Base-by-base conservation (phyloP, 2,888 invertebrate genomes). In the Drosophila monieri region DNA sequence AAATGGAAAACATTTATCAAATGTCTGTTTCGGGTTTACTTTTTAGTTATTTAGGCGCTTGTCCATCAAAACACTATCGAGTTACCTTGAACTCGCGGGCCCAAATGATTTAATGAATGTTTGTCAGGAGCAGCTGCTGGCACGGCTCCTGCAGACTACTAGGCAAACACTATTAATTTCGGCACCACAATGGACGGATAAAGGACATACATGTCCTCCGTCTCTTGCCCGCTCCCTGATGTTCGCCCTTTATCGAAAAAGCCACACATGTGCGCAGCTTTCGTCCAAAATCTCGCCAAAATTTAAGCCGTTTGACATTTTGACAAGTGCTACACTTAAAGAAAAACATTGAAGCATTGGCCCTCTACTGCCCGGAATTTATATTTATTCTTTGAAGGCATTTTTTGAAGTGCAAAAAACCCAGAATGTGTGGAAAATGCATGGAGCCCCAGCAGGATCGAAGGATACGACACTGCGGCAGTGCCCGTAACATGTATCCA, bases 71-170 rank as follows among this genome's bases (percentile, higher is more conserved):
- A 23, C 27, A 27, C 15, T 46, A 65, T 53, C 23, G 25, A 39
- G 18, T 30, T 35, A 64, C 53, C 64, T 53, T 39, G 14, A 53
- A 39, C 53, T 66, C 23, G 14, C 12, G 14, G 14, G 30, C 47
- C 1, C 73, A 72, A 73, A 74, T 83, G 83, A 85, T 85, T 83
- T 77, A 84, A 84, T 77, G 85, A 85, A 76, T 76, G 83, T 80
- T 85, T 84, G 83, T 83, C 83, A 83, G 61, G 47, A 72, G 73
- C 83, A 85, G 71, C 73, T 71, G 76, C 47, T 52, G 56, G 21
- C 48, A 49, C 30, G 18, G 39, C 18, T 54, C 25, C 30, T 44
- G 61, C 39, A 27, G 43, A 18, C 44, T 43, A 25, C 47, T 41
- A 72, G 67, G 59, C 69, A 56, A 72, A 77, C 62, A 74, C 77